phyloP scores from a whole-genome alignment of 1,140 invertebrate genomes.

The Macrotrachela quadricornifera region DNA sequence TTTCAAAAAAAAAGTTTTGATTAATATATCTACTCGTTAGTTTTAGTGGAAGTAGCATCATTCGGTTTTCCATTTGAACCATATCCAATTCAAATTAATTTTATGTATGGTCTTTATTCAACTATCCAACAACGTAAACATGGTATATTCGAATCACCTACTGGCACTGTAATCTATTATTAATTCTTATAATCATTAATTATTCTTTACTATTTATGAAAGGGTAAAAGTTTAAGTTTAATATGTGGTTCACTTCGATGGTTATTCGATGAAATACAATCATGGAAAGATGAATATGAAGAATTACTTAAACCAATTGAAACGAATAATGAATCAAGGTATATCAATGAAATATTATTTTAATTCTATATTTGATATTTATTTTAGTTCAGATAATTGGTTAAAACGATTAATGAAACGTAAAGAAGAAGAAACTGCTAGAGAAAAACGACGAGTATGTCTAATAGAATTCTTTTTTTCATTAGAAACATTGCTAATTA shows the following conservation, averaged over 20 bases:
- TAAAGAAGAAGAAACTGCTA: no score
- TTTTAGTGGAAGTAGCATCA: no score
- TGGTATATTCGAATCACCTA: conserved; percentile 90
- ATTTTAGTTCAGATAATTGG: no score
- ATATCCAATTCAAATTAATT: conserved; percentile 65
- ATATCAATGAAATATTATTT: no score
- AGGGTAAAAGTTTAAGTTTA: conserved; percentile 78
- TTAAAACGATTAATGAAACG: no score
- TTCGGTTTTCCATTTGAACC: conserved; percentile 30
- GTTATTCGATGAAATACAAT: conserved; percentile 46
- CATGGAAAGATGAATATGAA: conserved; percentile 10
- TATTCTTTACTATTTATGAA: conserved; percentile 7
- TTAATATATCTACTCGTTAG: no score
- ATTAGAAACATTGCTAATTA: no score
- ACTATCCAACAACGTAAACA: conserved; percentile 54
- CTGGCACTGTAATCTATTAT: conserved; percentile 47
- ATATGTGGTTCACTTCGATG: conserved; percentile 69
- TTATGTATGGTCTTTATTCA: conserved; percentile 62
- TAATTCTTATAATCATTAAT: neutral
- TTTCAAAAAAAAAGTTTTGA: no score
- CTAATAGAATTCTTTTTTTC: neutral
- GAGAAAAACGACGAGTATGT: no score
- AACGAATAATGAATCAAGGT: neutral
- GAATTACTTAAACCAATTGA: conserved; percentile 12
- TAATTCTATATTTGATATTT: no score